Evolutionary conservation across 37 sponge, comb jelly and placozoan species (phyloP), one percentile per base, ranked within the genome.

Genomic region (Dysidea cf. avara): DNA sequence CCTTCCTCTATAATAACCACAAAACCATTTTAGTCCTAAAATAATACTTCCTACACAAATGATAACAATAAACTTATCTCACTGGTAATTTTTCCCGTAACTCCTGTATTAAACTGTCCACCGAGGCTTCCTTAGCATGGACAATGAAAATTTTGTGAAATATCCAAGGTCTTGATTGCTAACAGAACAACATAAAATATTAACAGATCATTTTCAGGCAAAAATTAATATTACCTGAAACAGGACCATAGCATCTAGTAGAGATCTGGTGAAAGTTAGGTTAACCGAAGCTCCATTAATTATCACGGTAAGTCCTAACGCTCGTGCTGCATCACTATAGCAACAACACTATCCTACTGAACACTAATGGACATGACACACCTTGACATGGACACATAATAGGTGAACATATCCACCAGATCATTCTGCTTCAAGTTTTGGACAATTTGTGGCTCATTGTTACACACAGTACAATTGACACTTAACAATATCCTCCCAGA

Each of bases 341-440:
- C 9, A 43, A 5, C 5, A 5, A 43, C 46, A 43, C 46, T 12
- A 43, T 43, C 9, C 9, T 12, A 43, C 46, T n/a, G 46, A 12
- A 43, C 9, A 9, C 9, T 12, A 12, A 43, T 43, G 9, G 5
- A 43, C 46, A 43, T 11, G 3, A 28, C 66, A 18, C 33, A 86
- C 87, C 66, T 80, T 61, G 91, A 82, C 24, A 90, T 65, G n/a
- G 81, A 74, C 17, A 86, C 80, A 68, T 80, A 85, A 78, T 90
- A 85, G 53, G 81, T 39, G 22, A 90, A 55, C 66, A 90, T 81
- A 56, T 90, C 86, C 39, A 76, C 21, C 16, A 85, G 21, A 11
- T 81, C 91, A 11, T 75, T 25, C 26, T 66, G 28, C 0, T 57
- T 64, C 24, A 90, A 53, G 52, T 80, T 82, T 58, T 72, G 76